Base-by-base conservation (phyloP, 2,888 invertebrate species). In the Euproctis similis region DNA sequence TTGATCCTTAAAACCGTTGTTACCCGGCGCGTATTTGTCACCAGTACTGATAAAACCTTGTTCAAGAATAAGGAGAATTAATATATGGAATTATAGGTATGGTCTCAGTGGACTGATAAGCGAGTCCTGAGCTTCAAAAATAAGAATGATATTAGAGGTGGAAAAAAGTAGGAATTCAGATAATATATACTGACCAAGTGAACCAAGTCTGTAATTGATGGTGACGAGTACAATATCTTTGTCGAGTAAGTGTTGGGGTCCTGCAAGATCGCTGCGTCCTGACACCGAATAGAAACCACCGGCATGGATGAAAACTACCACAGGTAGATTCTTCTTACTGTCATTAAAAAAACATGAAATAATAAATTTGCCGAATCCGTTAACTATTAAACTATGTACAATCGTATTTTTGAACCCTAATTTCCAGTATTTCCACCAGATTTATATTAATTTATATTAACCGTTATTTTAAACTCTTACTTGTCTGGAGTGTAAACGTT, bases 1-100 rank as follows among this genome's bases (percentile, higher is more conserved):
- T 61, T 91, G 91, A 65, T 92, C 91, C 53, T 90, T 91, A n/a
- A 90, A 62, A 0, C 89, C 91, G 43, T 87, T 82, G 55, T 92
- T 91, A 1, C 91, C 91, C 0, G 90, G 88, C 0, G 89, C 88
- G 21, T 86, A 71, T 28, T 82, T 71, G 22, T 90, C 90, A 1
- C 90, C 90, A 0, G 90, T 90, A 45, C 88, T 88, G 4, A 89
- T 41, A 49, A 87, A 88, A 3, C 89, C 89, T 23, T 75, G 68
- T 1, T 2, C 5, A 3, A 4, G n/a, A 18, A n/a, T n/a, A n/a
- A n/a, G n/a, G n/a, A n/a, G n/a, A n/a, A n/a, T n/a, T n/a, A n/a
- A n/a, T n/a, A n/a, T n/a, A n/a, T n/a, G n/a, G n/a, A n/a, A n/a
- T n/a, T n/a, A n/a, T n/a, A n/a, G n/a, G n/a, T n/a, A n/a, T n/a